Evolutionary conservation across 2,888 invertebrate genomes (phyloP).

Genomic region (Eristalis arbustorum): DNA sequence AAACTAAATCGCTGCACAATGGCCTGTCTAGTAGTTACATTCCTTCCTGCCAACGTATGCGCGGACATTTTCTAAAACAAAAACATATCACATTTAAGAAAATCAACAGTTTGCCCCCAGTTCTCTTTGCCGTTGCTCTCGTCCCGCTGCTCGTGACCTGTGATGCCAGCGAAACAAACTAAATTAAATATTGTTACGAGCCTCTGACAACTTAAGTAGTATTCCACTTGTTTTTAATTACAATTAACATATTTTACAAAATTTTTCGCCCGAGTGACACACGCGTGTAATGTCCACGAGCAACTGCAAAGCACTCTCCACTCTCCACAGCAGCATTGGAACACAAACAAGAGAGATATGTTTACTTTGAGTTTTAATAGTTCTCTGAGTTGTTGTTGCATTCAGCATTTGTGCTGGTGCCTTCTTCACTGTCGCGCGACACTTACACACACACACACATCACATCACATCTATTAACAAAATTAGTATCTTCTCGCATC

Average conservation of each 20-base stretch:
- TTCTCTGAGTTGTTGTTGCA: background rate
- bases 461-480: conserved; percentile 11
- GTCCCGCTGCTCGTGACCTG: too few relatives aligned
- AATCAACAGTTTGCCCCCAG: background rate
- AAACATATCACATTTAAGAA: conserved; percentile 44
- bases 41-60: background rate
- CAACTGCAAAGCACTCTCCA: conserved; percentile 1
- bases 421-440: conserved; percentile 19
- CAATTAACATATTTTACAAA: conserved; percentile 9
- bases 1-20: background rate
- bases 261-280: background rate
- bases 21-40: background rate
- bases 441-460: background rate
- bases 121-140: background rate
- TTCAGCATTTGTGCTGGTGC: background rate
- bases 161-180: background rate
- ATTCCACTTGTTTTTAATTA: background rate
- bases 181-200: conserved; percentile 6
- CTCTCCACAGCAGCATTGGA: conserved; percentile 8
- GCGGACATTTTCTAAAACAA: conserved; percentile 35
- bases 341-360: conserved; percentile 48
- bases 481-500: conserved; percentile 19
- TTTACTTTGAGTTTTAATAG: conserved; percentile 13
- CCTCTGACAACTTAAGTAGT: conserved; percentile 30
- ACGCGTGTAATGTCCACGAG: background rate